Evolutionary conservation across 1,140 invertebrate species (phyloP).

Genomic region (Piezodorus guildinii): DNA sequence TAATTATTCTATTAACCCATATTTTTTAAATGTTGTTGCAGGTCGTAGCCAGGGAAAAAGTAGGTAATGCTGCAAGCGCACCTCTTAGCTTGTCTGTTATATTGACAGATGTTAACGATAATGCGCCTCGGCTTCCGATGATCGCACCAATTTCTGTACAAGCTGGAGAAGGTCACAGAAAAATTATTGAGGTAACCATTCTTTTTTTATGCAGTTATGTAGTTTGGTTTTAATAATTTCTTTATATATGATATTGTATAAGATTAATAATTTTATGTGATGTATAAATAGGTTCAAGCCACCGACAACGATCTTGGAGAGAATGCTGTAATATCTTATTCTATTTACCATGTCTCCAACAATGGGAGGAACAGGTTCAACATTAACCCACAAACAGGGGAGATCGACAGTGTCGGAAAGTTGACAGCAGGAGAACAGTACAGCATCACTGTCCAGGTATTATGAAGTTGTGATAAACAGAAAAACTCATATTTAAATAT

Average conservation of each 20-base stretch:
- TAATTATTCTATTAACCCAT: too few relatives aligned
- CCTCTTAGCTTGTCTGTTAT: slow-evolving; percentile 66
- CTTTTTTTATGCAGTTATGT: too few relatives aligned
- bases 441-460: slow-evolving; percentile 70
- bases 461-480: too few relatives aligned
- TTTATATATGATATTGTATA: not conserved
- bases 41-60: slow-evolving; percentile 62
- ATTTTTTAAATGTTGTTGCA: slow-evolving; percentile 23
- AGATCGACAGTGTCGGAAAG: slow-evolving; percentile 49
- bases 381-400: slow-evolving; percentile 66
- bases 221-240: too few relatives aligned
- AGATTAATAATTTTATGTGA: not conserved
- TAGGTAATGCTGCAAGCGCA: slow-evolving; percentile 60
- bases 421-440: slow-evolving; percentile 77
- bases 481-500: too few relatives aligned
- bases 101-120: slow-evolving; percentile 74
- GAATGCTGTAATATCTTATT: slow-evolving; percentile 70
- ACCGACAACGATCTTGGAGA: slow-evolving; percentile 74
- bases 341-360: slow-evolving; percentile 79
- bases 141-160: slow-evolving; percentile 63
- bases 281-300: slow-evolving; percentile 48
- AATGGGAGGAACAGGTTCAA: slow-evolving; percentile 74
- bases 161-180: slow-evolving; percentile 61
- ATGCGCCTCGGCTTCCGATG: slow-evolving; percentile 63
- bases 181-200: slow-evolving; percentile 53